A percentile compares a stretch with the other conserved stretches of the same genome.
phyloP scores from a whole-genome alignment of 2,113 vertebrate species.

The Numida meleagris region DNA sequence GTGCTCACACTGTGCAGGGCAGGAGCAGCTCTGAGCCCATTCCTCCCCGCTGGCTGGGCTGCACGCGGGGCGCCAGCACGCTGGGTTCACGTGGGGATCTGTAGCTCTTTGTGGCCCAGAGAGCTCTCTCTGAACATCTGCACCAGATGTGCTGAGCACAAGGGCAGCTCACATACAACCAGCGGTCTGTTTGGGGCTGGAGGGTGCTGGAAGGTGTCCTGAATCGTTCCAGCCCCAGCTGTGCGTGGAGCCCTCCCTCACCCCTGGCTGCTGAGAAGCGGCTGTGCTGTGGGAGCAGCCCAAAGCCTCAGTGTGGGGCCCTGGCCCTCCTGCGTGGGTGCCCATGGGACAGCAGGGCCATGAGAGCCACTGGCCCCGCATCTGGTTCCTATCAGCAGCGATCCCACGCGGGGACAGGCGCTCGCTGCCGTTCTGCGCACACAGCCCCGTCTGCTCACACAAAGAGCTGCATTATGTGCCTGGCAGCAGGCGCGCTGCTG shows the following conservation, averaged over 20 bases:
- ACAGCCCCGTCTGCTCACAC: conserved; percentile 31
- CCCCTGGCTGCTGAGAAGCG: background rate
- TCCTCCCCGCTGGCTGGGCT: background rate
- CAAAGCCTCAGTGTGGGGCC: background rate
- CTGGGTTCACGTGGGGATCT: background rate
- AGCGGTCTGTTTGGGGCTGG: background rate
- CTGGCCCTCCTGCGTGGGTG: rapidly evolving
- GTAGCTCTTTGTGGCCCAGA: background rate
- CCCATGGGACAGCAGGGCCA: background rate
- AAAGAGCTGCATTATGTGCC: conserved; percentile 78
- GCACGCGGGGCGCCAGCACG: background rate
- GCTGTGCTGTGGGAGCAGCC: background rate
- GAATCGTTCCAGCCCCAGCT: background rate
- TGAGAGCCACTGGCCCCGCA: background rate
- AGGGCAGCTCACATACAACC: background rate
- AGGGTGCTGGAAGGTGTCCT: conserved; percentile 9
- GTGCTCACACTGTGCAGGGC: rapidly evolving
- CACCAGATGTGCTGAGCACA: background rate
- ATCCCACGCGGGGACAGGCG: conserved; percentile 13
- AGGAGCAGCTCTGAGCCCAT: background rate
- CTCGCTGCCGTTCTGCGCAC: conserved; percentile 16
- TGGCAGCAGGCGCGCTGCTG: conserved; percentile 67
- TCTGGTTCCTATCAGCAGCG: conserved; percentile 68
- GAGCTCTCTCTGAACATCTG: conserved; percentile 7
- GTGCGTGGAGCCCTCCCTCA: background rate